Conservation (phyloP, 2,113 vertebrate genomes). For the Syrmaticus mikado region DNA sequence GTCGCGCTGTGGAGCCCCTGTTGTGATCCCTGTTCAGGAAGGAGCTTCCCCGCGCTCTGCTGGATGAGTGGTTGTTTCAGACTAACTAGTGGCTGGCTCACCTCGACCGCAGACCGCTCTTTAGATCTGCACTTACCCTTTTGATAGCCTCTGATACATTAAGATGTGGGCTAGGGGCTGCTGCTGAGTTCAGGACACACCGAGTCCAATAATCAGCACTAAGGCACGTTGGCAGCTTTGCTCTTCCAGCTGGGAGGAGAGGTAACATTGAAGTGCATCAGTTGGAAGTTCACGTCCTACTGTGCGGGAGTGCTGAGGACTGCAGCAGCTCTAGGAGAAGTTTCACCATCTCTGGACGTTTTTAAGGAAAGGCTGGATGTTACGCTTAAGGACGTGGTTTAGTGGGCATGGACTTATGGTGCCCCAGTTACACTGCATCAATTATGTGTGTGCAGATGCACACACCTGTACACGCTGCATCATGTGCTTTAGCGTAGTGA, state of each 20-base stretch:
- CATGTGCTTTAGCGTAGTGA: background rate
- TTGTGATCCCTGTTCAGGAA: background rate
- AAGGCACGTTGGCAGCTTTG: background rate
- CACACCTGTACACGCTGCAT: fast-evolving
- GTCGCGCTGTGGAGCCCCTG: too few relatives aligned
- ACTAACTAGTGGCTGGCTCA: background rate
- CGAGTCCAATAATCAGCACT: background rate
- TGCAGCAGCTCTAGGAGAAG: background rate
- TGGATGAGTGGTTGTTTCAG: background rate
- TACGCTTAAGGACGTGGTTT: too few relatives aligned
- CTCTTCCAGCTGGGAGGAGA: fast-evolving
- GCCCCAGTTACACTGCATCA: background rate
- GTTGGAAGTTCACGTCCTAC: background rate
- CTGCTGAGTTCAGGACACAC: background rate
- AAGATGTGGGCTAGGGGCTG: too few relatives aligned
- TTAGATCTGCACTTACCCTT: background rate
- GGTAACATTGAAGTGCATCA: background rate
- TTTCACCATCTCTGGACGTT: too few relatives aligned
- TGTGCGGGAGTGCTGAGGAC: background rate
- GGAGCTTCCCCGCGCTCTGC: background rate
- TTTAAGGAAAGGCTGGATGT: too few relatives aligned
- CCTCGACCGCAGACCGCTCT: background rate
- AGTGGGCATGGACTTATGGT: too few relatives aligned
- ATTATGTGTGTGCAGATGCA: background rate
- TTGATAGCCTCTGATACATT: too few relatives aligned